Base-by-base conservation (phyloP, 2,113 vertebrate species). In the Delphinapterus leucas region DNA sequence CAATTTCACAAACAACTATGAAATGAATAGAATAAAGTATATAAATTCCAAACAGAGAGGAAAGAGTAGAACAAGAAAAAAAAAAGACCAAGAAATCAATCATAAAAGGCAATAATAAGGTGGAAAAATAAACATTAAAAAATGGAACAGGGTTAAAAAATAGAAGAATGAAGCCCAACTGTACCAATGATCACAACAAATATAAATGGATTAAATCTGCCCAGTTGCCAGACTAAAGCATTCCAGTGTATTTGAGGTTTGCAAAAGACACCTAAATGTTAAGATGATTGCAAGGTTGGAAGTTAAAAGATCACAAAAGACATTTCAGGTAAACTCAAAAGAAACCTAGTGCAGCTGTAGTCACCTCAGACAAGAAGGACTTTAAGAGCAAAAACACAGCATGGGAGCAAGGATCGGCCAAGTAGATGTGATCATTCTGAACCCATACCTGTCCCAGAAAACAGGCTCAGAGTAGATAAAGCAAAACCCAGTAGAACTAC, bases 361-460 rank as follows among this genome's bases (percentile, higher is more conserved):
- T 31, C 36, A 8, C 28, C 18, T 12, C n/a, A 38, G 76, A 20
- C 21, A 3, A 76, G 23, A 53, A 9, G 14, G 15, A 25, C 23
- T 20, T 23, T 8, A 44, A 18, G 28, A 23, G 25, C 4, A 70
- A 26, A 47, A 8, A 1, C 38, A 21, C 6, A 13, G 5, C 60
- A 18, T 41, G 28, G 73, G 33, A 5, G 8, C 17, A 38, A 18
- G 23, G 70, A 36, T 0, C 2, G 5, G 26, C 11, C 41, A 49
- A 0, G n/a, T 14, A 55, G 44, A 25, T 0, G 12, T 4, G 44
- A 17, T 26, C 5, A 26, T 21, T 8, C 3, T 1, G 18, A 63
- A 38, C 2, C 0, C 0, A 38, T 1, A 1, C 5, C 4, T 0
- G 17, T 6, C 38, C 8, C 38, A 18, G 60, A 68, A 17, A 33